Conservation (phyloP, 2,888 invertebrate species). For the Nemurella pictetii region DNA sequence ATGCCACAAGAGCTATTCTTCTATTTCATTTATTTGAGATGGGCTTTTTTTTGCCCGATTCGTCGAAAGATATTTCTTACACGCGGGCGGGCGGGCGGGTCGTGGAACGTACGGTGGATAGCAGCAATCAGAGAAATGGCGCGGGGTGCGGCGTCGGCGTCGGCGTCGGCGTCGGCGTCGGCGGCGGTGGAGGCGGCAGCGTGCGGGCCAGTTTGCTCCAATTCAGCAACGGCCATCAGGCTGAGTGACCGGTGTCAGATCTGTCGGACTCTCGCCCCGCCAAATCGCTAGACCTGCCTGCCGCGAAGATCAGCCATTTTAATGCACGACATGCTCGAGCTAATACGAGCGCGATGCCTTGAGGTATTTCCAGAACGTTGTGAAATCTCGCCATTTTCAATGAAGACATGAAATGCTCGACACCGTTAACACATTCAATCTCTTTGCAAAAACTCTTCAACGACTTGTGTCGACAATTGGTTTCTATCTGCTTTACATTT, state of each 20-base stretch:
- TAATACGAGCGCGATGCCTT: too few species aligned
- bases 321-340: too few species aligned
- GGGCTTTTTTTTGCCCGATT: not conserved
- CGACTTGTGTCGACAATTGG: not conserved
- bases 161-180: not conserved
- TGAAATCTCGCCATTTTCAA: too few species aligned
- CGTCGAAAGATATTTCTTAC: not conserved
- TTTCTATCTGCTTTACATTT: not conserved
- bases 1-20: conserved; percentile 6
- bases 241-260: conserved; percentile 17
- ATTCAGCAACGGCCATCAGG: not conserved
- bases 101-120: too few species aligned
- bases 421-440: not conserved
- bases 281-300: not conserved
- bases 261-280: not conserved
- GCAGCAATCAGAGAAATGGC: not conserved
- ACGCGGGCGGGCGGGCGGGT: not conserved
- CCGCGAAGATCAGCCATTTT: too few species aligned
- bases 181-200: not conserved
- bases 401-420: not conserved
- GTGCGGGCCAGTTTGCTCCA: conserved; percentile 7
- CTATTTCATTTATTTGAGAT: conserved; percentile 1
- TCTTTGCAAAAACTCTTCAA: not conserved
- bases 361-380: too few species aligned
- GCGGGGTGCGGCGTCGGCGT: not conserved